Evolutionary conservation across 1,140 invertebrate genomes (phyloP).

Genomic region (Lepidurus apus): DNA sequence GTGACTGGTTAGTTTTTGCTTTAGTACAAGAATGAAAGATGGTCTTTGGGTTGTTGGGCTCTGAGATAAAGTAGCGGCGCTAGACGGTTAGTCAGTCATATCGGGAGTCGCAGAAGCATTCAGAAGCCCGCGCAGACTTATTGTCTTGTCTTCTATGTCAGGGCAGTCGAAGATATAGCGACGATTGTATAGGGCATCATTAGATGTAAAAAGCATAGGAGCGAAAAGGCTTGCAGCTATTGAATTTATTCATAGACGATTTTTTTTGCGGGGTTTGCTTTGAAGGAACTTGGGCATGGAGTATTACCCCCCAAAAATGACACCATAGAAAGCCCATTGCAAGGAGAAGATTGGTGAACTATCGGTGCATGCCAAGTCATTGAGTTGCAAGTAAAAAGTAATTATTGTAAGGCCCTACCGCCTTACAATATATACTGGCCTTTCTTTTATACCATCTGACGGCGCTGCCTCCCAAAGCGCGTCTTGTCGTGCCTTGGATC

Average conservation of each 20-base stretch:
- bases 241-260: background rate
- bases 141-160: background rate
- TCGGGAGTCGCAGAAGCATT: background rate
- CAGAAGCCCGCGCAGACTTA: background rate
- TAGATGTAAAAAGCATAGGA: background rate
- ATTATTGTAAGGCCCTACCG: slow-evolving; percentile 3
- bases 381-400: background rate
- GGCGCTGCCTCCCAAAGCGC: background rate
- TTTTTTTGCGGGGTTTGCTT: background rate
- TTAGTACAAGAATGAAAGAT: background rate
- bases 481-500: background rate
- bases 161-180: background rate
- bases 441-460: background rate
- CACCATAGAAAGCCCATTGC: background rate
- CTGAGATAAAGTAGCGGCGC: background rate
- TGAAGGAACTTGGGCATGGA: background rate
- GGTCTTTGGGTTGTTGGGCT: background rate
- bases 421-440: background rate
- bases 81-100: background rate
- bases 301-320: background rate
- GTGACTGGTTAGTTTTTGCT: background rate
- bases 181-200: background rate
- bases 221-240: background rate
- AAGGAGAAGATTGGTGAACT: background rate
- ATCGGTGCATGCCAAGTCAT: slow-evolving; percentile 1